Conservation (phyloP, 2,888 invertebrate species). For the Agrochola lychnidis region DNA sequence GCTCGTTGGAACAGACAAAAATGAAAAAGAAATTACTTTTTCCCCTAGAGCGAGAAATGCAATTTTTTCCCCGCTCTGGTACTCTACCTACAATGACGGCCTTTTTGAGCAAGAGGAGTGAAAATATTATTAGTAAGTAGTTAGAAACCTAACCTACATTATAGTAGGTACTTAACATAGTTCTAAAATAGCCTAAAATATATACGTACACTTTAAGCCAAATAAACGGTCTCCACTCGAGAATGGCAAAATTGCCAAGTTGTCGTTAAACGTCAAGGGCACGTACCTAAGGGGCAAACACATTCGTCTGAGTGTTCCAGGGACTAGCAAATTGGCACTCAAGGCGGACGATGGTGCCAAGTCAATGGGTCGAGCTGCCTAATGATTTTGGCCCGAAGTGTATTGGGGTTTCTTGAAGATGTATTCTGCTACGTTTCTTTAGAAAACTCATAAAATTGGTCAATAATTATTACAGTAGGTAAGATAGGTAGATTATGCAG, state of each 20-base stretch:
- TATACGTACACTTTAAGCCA: constrained; percentile 60
- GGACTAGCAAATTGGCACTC: constrained; percentile 85
- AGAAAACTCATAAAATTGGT: neutral
- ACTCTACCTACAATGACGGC: too few relatives aligned
- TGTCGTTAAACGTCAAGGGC: constrained; percentile 68
- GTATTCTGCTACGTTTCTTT: neutral
- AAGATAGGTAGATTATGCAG: neutral
- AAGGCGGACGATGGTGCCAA: constrained; percentile 70
- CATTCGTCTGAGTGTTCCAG: constrained; percentile 82
- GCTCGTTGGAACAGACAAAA: too few relatives aligned
- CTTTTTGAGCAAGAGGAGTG: too few relatives aligned
- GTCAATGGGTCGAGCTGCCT: constrained; percentile 66
- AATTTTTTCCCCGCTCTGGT: too few relatives aligned
- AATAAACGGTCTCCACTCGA: constrained; percentile 72
- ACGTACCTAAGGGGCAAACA: constrained; percentile 79
- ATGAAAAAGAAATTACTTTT: too few relatives aligned
- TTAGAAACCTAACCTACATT: neutral
- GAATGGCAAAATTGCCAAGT: constrained; percentile 82
- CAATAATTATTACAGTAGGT: neutral
- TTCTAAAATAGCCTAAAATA: constrained; percentile 32
- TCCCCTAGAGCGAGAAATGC: too few relatives aligned
- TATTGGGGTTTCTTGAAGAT: constrained; percentile 47
- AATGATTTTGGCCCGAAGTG: constrained; percentile 73
- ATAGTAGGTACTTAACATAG: too few relatives aligned
- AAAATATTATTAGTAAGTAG: too few relatives aligned